Conservation (phyloP, 1,140 invertebrate species). For the Matsumurasca onukii region DNA sequence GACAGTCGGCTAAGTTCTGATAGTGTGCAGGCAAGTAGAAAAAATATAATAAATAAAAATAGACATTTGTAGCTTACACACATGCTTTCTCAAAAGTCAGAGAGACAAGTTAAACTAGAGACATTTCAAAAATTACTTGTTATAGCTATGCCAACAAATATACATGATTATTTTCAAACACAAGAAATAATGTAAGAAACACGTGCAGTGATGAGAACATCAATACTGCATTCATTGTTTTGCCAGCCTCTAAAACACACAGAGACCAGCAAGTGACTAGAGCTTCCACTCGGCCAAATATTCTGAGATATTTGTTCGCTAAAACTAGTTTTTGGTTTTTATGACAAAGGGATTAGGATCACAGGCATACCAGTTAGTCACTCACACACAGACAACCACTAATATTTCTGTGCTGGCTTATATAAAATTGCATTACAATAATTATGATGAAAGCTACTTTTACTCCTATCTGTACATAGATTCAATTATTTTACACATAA, state of each 20-base stretch:
- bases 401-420: constrained; percentile 3
- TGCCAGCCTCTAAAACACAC: no score
- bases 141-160: no score
- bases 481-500: constrained; percentile 29
- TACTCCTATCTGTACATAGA: constrained; percentile 17
- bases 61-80: neutral
- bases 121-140: no score
- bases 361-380: constrained; percentile 22
- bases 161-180: no score
- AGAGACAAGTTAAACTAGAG: no score
- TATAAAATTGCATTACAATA: constrained; percentile 1
- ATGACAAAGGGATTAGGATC: constrained; percentile 9
- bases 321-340: constrained; percentile 13
- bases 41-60: constrained; percentile 25
- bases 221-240: no score
- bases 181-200: no score
- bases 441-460: neutral
- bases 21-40: constrained; percentile 18
- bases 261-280: constrained; percentile 15
- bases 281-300: constrained; percentile 17
- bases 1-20: neutral
- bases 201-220: no score
- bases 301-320: constrained; percentile 19
- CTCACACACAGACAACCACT: neutral
- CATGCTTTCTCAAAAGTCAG: neutral